A percentile compares a stretch with the other conserved stretches of the same genome.
Evolutionary conservation across 2,113 vertebrate species (phyloP).

Genomic region (Anseranas semipalmata): DNA sequence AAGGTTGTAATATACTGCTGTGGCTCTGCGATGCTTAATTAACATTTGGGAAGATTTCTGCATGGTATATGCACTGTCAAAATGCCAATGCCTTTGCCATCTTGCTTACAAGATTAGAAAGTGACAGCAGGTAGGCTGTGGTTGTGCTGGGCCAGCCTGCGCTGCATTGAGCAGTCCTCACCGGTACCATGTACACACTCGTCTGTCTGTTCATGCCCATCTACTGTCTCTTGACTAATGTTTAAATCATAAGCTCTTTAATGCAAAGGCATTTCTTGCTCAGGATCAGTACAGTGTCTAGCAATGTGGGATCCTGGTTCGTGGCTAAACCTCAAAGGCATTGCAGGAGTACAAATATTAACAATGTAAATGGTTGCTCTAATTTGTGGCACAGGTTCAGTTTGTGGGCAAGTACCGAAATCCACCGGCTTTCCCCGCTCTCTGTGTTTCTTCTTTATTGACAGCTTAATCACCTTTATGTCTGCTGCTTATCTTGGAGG

Average conservation of each 20-base stretch:
- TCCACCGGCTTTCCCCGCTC: background rate
- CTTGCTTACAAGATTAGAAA: background rate
- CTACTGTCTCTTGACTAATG: background rate
- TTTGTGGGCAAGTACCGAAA: background rate
- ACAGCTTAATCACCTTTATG: conserved; percentile 54
- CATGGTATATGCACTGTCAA: background rate
- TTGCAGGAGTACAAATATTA: background rate
- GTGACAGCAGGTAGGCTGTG: conserved; percentile 4
- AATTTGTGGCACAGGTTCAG: background rate
- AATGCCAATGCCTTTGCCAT: background rate
- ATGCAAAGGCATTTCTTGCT: conserved; percentile 6
- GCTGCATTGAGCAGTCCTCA: background rate
- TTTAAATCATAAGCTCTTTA: conserved; percentile 29
- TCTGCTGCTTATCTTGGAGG: conserved; percentile 38
- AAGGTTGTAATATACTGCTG: background rate
- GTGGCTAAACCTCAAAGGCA: background rate
- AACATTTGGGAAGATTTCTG: background rate
- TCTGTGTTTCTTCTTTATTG: conserved; percentile 21
- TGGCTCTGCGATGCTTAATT: background rate
- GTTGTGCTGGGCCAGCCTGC: background rate
- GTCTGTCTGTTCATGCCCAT: background rate
- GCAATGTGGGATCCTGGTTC: background rate
- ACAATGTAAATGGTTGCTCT: background rate
- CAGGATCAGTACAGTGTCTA: background rate
- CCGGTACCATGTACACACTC: accelerated